A percentile compares a stretch with the other conserved stretches of the same genome.
Conservation (phyloP, 1,140 invertebrate species). For the fruit fly (Drosophila melanogaster) region DNA sequence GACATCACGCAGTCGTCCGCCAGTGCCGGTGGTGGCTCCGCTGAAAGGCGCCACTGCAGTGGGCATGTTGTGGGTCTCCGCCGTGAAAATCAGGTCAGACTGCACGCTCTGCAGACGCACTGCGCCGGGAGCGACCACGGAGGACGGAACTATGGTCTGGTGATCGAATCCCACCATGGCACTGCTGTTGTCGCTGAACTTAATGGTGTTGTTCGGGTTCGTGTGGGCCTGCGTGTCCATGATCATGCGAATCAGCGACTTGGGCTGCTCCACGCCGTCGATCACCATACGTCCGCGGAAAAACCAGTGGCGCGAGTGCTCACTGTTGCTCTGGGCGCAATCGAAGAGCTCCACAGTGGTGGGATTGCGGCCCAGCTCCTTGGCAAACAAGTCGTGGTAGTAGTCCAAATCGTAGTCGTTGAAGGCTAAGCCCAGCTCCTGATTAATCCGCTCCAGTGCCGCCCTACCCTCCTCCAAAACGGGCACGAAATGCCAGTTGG, state of each 20-base stretch:
- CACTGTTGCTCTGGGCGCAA: constrained; percentile 98
- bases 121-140: constrained; percentile 88
- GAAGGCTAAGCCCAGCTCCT: constrained; percentile 92
- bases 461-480: constrained; percentile 90
- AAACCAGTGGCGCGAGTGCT: constrained; percentile 97
- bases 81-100: constrained; percentile 98
- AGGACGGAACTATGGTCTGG: constrained; percentile 87
- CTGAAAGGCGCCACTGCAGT: constrained; percentile 97
- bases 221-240: constrained; percentile 93
- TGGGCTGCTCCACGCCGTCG: constrained; percentile 90
- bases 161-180: constrained; percentile 94
- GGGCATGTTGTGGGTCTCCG: constrained; percentile 99
- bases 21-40: constrained; percentile 98
- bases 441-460: constrained; percentile 93
- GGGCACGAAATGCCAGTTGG: constrained; percentile 93
- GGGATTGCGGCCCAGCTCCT: constrained; percentile 95
- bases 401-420: constrained; percentile 95
- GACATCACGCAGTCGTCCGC: constrained; percentile 96
- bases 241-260: constrained; percentile 96
- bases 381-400: constrained; percentile 92
- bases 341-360: constrained; percentile 99
- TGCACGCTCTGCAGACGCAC: constrained; percentile 87
- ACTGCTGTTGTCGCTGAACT: constrained; percentile 99
- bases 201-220: constrained; percentile 98
- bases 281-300: constrained; percentile 95